Base-by-base conservation (phyloP, 2,797 vertebrate genomes). In the Pyrocephalus nanus region DNA sequence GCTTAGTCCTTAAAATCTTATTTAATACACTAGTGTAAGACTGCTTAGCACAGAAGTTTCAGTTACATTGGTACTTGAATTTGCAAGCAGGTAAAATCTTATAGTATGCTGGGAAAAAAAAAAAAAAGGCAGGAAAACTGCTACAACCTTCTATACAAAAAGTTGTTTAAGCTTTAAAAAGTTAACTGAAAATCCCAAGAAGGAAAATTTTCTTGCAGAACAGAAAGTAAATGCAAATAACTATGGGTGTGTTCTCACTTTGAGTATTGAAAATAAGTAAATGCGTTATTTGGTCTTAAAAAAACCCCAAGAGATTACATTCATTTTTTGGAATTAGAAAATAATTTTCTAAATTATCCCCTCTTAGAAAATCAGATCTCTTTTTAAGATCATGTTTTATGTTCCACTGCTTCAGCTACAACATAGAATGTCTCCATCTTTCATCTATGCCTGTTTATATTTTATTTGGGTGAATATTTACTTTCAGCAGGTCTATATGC, bases 261-360 rank as follows among this genome's bases (percentile, higher is more conserved):
- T 60, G 32, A 93, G 95, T 62, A 73, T 40, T 58, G 16, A 36
- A 79, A 80, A 90, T 78, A 71, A 18, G 8, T 75, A 43, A 42
- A 42, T 40, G 36, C 80, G 42, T 53, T 91, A 79, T 95, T 95
- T 96, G 83, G 86, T 97, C 89, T 90, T 75, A 75, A 93, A 62
- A 76, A 76, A 88, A 55, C 73, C 15, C n/a, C n/a, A 85, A 43
- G 25, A 81, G 47, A 53, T 29, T 30, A 92, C 15, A 47, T 70
- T 38, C 5, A 58, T 61, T 86, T 88, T 87, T 92, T n/a, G 81
- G 77, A 95, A 86, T 38, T 40, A 64, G 70, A 51, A 51, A 51
- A 51, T 29, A 29, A 51, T 51, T 29, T 29, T 51, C 50, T 51
- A 51, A 51, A 51, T 51, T 51, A 90, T 94, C 83, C 73, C 42